These are phyloP conservation scores for Pristionchus arcanus DNA, from an alignment of 2,888 invertebrate genomes.

Conservation along the genomic window DNA sequence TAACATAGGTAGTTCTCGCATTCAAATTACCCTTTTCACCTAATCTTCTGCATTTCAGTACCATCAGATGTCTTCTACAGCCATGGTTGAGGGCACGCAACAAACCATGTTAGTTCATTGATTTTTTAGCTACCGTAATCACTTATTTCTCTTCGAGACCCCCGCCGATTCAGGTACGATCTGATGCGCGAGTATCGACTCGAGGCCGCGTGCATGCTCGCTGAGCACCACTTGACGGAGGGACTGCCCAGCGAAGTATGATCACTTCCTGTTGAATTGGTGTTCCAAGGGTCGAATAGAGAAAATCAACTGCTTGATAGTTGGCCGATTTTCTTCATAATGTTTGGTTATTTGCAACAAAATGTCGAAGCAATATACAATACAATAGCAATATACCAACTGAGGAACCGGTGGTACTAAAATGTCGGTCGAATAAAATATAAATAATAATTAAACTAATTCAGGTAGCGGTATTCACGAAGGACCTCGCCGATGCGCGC, in stretches of 20 bases:
- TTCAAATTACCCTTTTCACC: too few relatives aligned
- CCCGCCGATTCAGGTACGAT: not conserved
- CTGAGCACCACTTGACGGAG: not conserved
- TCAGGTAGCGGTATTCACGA: constrained; percentile 16
- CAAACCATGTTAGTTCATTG: not conserved
- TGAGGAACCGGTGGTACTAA: not conserved
- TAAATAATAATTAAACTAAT: not conserved
- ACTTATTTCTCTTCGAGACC: not conserved
- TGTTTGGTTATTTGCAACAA: too few relatives aligned
- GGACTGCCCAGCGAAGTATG: constrained; percentile 30
- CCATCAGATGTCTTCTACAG: constrained; percentile 23
- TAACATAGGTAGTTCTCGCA: too few relatives aligned
- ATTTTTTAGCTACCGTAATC: not conserved
- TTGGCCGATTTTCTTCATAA: not conserved
- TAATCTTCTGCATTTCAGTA: constrained; percentile 22
- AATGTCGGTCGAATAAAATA: not conserved
- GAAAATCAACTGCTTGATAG: too few relatives aligned
- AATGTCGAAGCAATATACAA: too few relatives aligned
- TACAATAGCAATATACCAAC: too few relatives aligned
- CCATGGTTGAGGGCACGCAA: not conserved
- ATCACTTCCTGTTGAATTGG: too few relatives aligned
- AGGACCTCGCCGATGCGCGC: constrained; percentile 4
- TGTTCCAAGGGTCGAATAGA: too few relatives aligned
- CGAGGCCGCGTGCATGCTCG: constrained; percentile 55
- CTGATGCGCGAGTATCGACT: constrained; percentile 49